A percentile compares a stretch with the other conserved stretches of the same genome.
These are phyloP conservation scores for Rotaria magnacalcarata DNA, from an alignment of 2,888 invertebrate species.

Conservation along the genomic window DNA sequence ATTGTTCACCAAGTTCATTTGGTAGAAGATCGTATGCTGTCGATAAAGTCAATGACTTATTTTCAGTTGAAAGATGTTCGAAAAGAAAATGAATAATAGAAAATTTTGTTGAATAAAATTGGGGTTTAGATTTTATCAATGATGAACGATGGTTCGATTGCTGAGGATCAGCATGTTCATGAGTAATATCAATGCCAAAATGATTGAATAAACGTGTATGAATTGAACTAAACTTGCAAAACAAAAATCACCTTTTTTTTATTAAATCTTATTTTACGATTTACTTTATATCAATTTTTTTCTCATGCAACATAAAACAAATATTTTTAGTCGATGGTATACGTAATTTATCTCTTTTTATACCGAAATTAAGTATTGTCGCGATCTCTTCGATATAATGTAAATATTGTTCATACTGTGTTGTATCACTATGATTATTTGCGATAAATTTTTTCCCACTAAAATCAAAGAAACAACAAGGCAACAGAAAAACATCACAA, in stretches of 20 bases:
- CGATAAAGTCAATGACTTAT: neutral
- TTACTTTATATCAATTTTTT: too few relatives aligned
- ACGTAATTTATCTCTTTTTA: constrained; percentile 74
- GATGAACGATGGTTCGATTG: neutral
- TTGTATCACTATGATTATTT: constrained; percentile 61
- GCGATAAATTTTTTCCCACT: constrained; percentile 71
- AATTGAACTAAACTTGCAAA: neutral
- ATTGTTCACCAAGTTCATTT: neutral
- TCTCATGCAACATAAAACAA: constrained; percentile 43
- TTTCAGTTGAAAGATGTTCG: neutral
- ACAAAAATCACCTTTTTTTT: neutral
- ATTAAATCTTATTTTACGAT: neutral
- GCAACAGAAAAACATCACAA: constrained; percentile 80
- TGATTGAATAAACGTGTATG: neutral
- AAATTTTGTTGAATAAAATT: neutral
- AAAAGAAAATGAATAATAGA: neutral
- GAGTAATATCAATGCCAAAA: constrained; percentile 5
- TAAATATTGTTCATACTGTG: constrained; percentile 68
- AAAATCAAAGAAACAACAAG: constrained; percentile 90
- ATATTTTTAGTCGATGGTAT: constrained; percentile 94
- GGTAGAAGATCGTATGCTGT: neutral
- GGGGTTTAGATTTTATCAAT: neutral
- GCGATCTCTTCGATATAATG: constrained; percentile 60
- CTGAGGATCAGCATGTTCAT: neutral
- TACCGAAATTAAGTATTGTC: constrained; percentile 72